Evolutionary conservation across 2,797 vertebrate genomes (phyloP), one percentile per base, ranked within the genome.

Genomic region (Rhyacichthys aspro): DNA sequence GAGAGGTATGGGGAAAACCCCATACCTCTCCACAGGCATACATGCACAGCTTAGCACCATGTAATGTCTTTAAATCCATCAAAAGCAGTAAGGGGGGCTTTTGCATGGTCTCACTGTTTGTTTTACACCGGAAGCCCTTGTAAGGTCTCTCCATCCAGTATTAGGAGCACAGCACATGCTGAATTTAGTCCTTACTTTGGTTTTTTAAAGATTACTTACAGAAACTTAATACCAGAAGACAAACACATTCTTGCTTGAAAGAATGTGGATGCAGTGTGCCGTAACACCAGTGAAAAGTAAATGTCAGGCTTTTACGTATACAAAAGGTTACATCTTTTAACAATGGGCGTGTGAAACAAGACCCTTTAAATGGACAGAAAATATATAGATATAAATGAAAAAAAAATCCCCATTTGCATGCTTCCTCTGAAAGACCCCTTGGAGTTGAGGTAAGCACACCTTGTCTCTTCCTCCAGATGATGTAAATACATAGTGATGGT

Each of bases 51-150:
- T 82, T 78, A 81, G 79, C 45, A 69, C 68, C 48, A 53, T 76
- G 66, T 82, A 81, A 86, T 87, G 74, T 76, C 62, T 79, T 80
- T 75, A 81, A 78, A 76, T 81, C 74, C 65, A 82, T 86, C 78
- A 84, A 70, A 77, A 67, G 63, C 61, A 57, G 43, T 28, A 58
- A 59, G 38, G 65, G 66, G 46, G 65, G 38, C 48, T 60, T 66
- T 63, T 65, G 47, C 52, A 52, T 46, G 58, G 63, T 53, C 43
- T 63, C 44, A 43, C 49, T 79, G 56, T 85, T 83, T 87, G 80
- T 82, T 79, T 67, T 64, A 70, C 78, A 82, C 52, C 70, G 56
- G 55, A 33, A 63, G 57, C 43, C 56, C 70, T 63, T 83, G 65
- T 63, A 67, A 75, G 72, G 57, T 28, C 57, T 52, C 57, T 70